Evolutionary conservation across 30 jellyfish, hydroid and myxozoan genomes (phyloP).

Genomic region (Turritopsis dohrnii): DNA sequence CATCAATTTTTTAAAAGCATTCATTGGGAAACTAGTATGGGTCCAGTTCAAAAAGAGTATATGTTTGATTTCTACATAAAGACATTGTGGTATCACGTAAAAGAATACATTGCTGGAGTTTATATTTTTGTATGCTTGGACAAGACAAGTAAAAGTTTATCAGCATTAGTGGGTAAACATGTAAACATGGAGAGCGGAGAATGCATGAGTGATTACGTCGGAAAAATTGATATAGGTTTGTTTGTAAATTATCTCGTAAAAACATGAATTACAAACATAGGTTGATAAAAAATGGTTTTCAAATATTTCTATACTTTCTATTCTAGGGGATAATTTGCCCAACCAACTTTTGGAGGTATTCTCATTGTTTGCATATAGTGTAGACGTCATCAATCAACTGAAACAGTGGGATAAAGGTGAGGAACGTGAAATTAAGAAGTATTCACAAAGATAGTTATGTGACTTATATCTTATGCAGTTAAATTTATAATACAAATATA

Average conservation of each 20-base stretch:
- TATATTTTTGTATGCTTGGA: neutral
- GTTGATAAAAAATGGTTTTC: no score
- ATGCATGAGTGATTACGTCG: neutral
- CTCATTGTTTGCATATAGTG: neutral
- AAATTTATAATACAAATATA: no score
- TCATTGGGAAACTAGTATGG: constrained; percentile 13
- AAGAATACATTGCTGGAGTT: neutral
- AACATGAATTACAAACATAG: no score
- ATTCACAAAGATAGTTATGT: no score
- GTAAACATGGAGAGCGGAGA: neutral
- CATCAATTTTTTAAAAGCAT: neutral
- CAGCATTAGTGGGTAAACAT: neutral
- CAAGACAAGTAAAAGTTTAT: neutral
- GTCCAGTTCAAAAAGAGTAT: constrained; percentile 14
- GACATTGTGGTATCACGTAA: neutral
- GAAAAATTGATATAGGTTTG: neutral
- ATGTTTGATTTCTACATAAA: neutral
- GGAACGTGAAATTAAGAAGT: neutral
- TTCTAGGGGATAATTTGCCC: neutral
- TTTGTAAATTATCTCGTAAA: no score
- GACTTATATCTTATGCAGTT: no score
- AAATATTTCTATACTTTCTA: no score
- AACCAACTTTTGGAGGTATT: neutral
- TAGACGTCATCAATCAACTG: neutral
- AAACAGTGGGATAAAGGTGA: constrained; percentile 8